phyloP scores from a whole-genome alignment of 2,888 invertebrate genomes.

The Limenitis camilla region DNA sequence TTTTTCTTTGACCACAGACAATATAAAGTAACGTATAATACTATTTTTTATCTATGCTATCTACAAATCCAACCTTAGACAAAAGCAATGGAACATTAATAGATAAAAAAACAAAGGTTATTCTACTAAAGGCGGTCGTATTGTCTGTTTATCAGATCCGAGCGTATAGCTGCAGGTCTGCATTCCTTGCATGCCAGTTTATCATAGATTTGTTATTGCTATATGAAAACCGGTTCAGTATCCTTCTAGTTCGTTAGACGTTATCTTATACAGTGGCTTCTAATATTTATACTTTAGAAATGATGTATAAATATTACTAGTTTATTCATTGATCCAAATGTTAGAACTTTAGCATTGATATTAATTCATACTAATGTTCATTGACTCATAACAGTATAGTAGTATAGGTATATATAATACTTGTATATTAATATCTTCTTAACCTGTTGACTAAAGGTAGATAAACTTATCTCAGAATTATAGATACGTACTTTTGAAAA shows the following conservation, averaged over 20 bases:
- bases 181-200: slow-evolving; percentile 35
- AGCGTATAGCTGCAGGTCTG: slow-evolving; percentile 27
- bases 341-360: no score
- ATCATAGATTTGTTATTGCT: slow-evolving; percentile 34
- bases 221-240: slow-evolving; percentile 46
- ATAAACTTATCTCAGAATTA: no score
- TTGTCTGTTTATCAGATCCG: slow-evolving; percentile 30
- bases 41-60: slow-evolving; percentile 4
- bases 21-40: neutral
- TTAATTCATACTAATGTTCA: no score
- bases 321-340: no score
- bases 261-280: neutral
- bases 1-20: neutral
- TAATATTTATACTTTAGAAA: no score
- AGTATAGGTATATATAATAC: no score
- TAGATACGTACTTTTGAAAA: no score
- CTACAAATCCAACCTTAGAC: neutral
- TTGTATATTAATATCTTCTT: no score
- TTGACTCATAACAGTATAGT: no score
- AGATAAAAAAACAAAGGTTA: slow-evolving; percentile 17
- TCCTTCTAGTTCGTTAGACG: slow-evolving; percentile 33
- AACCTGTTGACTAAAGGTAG: no score
- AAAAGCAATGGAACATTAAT: neutral
- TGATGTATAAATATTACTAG: no score
- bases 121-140: slow-evolving; percentile 18